Evolutionary conservation across 1,140 invertebrate species (phyloP), one percentile per base, ranked within the genome.

Genomic region (Cotesia chilonis): DNA sequence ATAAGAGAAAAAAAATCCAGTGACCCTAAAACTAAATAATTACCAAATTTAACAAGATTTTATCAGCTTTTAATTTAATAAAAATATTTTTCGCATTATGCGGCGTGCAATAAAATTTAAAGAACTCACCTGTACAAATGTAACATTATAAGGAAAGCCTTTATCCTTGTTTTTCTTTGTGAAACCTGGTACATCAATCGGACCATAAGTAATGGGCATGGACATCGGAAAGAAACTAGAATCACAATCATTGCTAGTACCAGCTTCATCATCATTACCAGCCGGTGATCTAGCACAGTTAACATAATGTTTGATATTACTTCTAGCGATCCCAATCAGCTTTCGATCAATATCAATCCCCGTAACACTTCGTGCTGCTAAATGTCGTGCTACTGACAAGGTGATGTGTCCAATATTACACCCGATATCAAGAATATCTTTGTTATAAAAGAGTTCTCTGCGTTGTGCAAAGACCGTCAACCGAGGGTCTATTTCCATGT

Each of bases 401-500:
- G 97, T 98, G 60, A 99, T 91, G 82, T 98, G 94, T 2, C 98
- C 98, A 76, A 96, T 94, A 88, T 99, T 99, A 84, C 98, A 99
- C 7, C 98, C 98, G 82, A 99, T 95, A 82, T 99, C 98, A 54
- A 99, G 88, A 28, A 99, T 92, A 85, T 97, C 94, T 86, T 97
- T 98, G 10, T 92, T 91, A 74, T 92, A 87, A 84, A 99, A 98
- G 81, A 98, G 89, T 77, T 97, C 92, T 57, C 90, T 87, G 74
- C 94, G 91, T 73, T 91, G 89, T 55, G 89, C 88, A 77, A 99
- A 94, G 65, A 93, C 91, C 75, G 91, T 90, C 60, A 99, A 85
- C 63, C 98, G 89, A 37, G 92, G 87, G 87, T 99, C 98, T 72
- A 92, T 87, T 72, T 93, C 92, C 59, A 92, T 90, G 76, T 93